phyloP scores from a whole-genome alignment of 2,888 invertebrate species.

The Drosophila subquinaria region DNA sequence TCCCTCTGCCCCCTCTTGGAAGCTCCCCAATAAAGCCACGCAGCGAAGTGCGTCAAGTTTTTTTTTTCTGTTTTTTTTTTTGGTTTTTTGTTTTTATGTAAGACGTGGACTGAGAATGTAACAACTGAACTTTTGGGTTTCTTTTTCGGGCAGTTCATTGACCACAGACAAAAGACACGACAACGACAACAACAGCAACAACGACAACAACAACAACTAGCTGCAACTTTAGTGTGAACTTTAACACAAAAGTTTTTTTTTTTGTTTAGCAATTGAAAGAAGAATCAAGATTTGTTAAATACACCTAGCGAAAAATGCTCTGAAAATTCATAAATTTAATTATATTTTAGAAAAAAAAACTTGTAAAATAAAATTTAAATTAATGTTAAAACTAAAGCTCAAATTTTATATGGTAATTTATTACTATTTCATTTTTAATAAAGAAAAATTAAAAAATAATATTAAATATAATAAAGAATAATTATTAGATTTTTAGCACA shows the following conservation, averaged over 20 bases:
- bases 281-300: slow-evolving; percentile 1
- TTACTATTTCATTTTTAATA: too few relatives aligned
- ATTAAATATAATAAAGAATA: too few relatives aligned
- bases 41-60: slow-evolving; percentile 65
- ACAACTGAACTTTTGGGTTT: slow-evolving; percentile 76
- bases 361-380: too few relatives aligned
- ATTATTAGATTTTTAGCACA: too few relatives aligned
- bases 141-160: slow-evolving; percentile 75
- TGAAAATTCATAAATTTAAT: too few relatives aligned
- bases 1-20: neutral
- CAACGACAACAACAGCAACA: slow-evolving; percentile 27
- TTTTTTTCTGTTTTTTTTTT: slow-evolving; percentile 10
- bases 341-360: too few relatives aligned
- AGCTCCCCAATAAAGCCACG: slow-evolving; percentile 35
- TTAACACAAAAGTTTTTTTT: slow-evolving; percentile 61
- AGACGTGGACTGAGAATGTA: slow-evolving; percentile 70
- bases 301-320: neutral
- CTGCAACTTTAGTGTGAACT: slow-evolving; percentile 60
- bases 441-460: too few relatives aligned
- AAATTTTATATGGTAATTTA: too few relatives aligned
- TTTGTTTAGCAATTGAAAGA: slow-evolving; percentile 53
- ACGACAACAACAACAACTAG: slow-evolving; percentile 29
- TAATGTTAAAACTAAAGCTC: too few relatives aligned
- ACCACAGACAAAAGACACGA: slow-evolving; percentile 69
- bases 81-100: slow-evolving; percentile 59